Conservation (phyloP, 2,888 invertebrate genomes). For the Agrochola circellaris region DNA sequence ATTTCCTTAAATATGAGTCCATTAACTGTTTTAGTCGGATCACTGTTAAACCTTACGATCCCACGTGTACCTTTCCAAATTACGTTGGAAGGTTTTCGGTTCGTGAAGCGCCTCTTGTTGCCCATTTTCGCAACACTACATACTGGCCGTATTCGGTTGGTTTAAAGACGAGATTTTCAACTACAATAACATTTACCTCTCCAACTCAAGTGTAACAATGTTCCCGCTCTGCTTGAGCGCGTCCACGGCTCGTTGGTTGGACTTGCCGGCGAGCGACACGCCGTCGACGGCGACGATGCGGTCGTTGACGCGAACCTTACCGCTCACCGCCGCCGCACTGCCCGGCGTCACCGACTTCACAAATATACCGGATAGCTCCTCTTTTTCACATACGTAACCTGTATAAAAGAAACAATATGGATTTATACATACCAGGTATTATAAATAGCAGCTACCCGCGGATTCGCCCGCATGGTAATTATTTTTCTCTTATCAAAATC, state of each 20-base stretch:
- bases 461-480: too few relatives aligned
- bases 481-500: too few relatives aligned
- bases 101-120: neutral
- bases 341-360: constrained; percentile 99
- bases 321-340: constrained; percentile 98
- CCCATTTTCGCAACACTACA: neutral
- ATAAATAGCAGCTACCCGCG: neutral
- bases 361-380: constrained; percentile 99
- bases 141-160: neutral
- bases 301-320: constrained; percentile 98
- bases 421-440: neutral
- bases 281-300: constrained; percentile 99
- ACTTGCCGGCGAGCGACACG: constrained; percentile 97
- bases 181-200: constrained; percentile 87
- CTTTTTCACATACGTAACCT: constrained; percentile 99
- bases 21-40: neutral
- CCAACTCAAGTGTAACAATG: constrained; percentile 96
- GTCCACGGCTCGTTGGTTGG: constrained; percentile 99
- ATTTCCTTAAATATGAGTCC: neutral
- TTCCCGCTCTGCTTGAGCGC: constrained; percentile 98
- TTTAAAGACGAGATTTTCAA: neutral
- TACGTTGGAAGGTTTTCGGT: neutral
- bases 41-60: neutral
- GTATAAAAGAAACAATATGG: constrained; percentile 1
- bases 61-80: too few relatives aligned